Conservation (phyloP, 92 coral and sea anemone species). For the Plumapathes pennacea region DNA sequence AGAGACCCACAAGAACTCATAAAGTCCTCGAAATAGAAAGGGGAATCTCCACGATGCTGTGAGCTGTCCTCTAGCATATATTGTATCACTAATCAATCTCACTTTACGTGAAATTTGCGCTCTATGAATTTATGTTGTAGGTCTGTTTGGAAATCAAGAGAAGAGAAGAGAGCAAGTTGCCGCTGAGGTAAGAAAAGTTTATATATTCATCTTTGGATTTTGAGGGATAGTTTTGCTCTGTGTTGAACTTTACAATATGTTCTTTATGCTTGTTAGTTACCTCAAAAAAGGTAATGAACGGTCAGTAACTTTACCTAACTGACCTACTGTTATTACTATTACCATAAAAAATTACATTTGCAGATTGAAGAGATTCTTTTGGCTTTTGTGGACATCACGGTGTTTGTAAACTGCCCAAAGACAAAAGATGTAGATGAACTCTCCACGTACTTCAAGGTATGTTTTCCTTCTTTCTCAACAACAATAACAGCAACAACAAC, state of each 20-base stretch:
- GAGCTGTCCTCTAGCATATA: too few species aligned
- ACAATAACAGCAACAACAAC: not conserved
- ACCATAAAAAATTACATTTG: too few species aligned
- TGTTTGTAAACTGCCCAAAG: slow-evolving; percentile 67
- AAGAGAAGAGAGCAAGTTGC: slow-evolving; percentile 64
- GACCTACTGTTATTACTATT: too few species aligned
- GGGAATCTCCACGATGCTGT: too few species aligned
- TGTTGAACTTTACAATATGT: not conserved
- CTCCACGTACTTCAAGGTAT: slow-evolving; percentile 72
- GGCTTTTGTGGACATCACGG: slow-evolving; percentile 64
- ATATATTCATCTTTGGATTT: not conserved
- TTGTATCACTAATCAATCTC: too few species aligned
- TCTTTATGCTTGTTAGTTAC: too few species aligned
- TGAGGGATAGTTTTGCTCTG: not conserved
- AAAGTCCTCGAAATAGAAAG: too few species aligned
- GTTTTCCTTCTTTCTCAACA: not conserved
- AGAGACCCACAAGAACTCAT: too few species aligned
- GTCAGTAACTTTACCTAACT: too few species aligned
- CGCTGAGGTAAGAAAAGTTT: slow-evolving; percentile 49
- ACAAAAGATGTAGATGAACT: slow-evolving; percentile 50
- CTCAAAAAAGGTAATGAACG: too few species aligned
- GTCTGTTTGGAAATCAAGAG: slow-evolving; percentile 72
- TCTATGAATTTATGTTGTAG: slow-evolving; percentile 11
- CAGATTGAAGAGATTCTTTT: slow-evolving; percentile 77
- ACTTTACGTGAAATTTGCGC: too few species aligned